Base-by-base conservation (phyloP, 1,140 invertebrate genomes). In the Drosophila sp. region DNA sequence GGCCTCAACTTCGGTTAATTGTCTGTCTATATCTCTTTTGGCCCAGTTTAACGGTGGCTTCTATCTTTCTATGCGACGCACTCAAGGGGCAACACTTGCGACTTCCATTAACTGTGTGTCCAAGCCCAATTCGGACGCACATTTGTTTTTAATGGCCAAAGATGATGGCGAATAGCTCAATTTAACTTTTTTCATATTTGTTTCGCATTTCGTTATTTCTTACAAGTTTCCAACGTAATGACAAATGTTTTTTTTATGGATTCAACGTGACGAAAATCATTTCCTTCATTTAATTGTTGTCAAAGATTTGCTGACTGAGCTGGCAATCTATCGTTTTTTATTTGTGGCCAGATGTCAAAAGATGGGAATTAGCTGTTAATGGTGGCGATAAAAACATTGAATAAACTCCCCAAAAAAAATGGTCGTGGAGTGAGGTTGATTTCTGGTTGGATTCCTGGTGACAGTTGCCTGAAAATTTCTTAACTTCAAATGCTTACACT, bases 181-280 rank as follows among this genome's bases (percentile, higher is more conserved):
- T 89, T 89, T 70, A 89, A 89, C 85, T 89, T 89, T 83, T 73
- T 79, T 80, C 72, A 76, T 87, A 66, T 79, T 70, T 83, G 76
- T 83, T 80, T 72, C 68, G 30, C 60, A 63, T 64, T 61, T 69
- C 70, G 72, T 70, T 89, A 27, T 27, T 80, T 83, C 82, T 86
- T 87, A 60, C 61, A 71, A 76, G 41, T 80, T 78, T 66, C 35
- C 35, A 62, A 66, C 8, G 60, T 70, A 75, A 89, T 84, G 76
- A 78, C 67, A 27, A 71, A 74, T 80, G 47, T 67, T 50, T 73
- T 38, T 87, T 86, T 86, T 83, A 89, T 80, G 63, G 55, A 57
- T 11, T 5, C 7, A 30, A 17, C 66, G 66, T 82, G 71, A 74
- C 60, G 54, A 32, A 47, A 60, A 40, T 44, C 61, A 73, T 56